These are phyloP conservation scores for Forbesichthys papilliferus DNA, from an alignment of 2,113 vertebrate genomes.

Conservation along the genomic window DNA sequence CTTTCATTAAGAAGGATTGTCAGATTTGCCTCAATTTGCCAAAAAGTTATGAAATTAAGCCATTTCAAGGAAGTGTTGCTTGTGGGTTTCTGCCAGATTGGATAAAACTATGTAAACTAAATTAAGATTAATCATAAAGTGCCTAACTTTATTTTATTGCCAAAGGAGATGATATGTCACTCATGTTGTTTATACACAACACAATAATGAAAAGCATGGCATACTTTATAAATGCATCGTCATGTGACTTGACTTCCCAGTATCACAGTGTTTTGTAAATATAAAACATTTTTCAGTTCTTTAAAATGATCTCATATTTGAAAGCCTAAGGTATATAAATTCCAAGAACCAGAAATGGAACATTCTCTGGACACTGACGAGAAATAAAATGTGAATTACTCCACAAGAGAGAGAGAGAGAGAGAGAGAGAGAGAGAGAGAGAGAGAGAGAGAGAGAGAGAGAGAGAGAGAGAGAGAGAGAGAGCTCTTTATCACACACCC, in stretches of 20 bases:
- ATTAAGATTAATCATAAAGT: not conserved
- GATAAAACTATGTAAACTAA: not conserved
- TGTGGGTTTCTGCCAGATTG: not conserved
- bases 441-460: not conserved
- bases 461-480: slow-evolving; percentile 16
- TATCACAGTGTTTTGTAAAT: no score
- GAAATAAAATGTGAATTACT: slow-evolving; percentile 53
- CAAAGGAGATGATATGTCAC: not conserved
- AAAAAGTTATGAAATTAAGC: not conserved
- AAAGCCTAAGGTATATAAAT: no score
- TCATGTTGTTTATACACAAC: not conserved
- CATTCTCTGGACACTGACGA: slow-evolving; percentile 20
- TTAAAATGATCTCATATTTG: no score
- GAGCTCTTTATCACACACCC: slow-evolving; percentile 27
- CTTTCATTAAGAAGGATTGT: not conserved
- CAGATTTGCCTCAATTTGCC: not conserved
- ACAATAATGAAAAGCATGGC: not conserved
- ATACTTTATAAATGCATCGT: not conserved
- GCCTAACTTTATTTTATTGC: not conserved
- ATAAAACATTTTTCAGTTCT: no score
- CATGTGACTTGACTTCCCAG: not conserved
- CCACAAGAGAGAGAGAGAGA: slow-evolving; percentile 39
- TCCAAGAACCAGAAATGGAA: slow-evolving; percentile 28
- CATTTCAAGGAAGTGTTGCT: not conserved
- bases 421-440: slow-evolving; percentile 21